Evolutionary conservation across 1,140 invertebrate genomes (phyloP), one percentile per base, ranked within the genome.

Genomic region (Pantala flavescens): DNA sequence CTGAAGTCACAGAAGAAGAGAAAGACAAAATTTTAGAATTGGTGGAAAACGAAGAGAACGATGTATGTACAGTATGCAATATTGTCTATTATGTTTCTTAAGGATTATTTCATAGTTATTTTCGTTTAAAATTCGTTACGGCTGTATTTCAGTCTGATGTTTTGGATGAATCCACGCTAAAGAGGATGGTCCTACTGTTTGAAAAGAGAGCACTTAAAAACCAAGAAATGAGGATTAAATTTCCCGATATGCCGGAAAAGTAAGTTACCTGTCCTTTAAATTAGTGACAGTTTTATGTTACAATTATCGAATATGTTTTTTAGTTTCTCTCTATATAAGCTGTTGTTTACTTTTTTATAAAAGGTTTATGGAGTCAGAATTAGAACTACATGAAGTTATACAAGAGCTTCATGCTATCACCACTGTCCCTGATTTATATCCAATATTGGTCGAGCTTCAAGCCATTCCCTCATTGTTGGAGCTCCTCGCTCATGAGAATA

Each of bases 341-440:
- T 36, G n/a, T 7, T 9, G 1, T 70, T 73, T 76, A 43, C 78
- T 78, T 75, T 73, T 74, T 28, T 63, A 49, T 23, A 49, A 73
- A 76, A 93, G 91, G 83, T 99, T 99, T 84, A 98, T 99, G 96
- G 97, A 99, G 78, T 98, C 97, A 73, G 98, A 99, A 86, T 84
- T 99, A 14, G 96, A 98, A 83, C 83, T 98, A 70, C 94, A 98
- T 84, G 93, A 95, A 79, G 89, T 91, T 0, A 87, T 98, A 76
- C 91, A 98, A 84, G 94, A 99, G 81, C 87, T 99, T 80, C 95
- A 98, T 84, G 90, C 92, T 14, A 86, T 99, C 23, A 94, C 97
- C 10, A 98, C 97, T 10, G 94, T 95, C 43, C 97, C 97, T 14
- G 95, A 99, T 82, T 87, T 98, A 71, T 99, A 99, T 85, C 93